Evolutionary conservation across 2,888 invertebrate species (phyloP).

Genomic region (Trissoscelio sp.): DNA sequence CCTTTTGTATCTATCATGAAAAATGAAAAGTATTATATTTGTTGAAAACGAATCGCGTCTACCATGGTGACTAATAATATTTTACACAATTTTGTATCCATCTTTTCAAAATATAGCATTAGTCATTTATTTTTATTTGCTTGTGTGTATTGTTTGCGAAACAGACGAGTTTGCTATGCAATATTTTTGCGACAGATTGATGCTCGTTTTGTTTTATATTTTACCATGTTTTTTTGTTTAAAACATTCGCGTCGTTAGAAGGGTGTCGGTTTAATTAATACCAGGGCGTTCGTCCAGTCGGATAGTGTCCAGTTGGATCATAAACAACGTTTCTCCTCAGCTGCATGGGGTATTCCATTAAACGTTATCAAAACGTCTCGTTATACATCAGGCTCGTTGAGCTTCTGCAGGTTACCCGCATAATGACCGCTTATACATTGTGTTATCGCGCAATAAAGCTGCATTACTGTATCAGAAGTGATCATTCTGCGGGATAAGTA

Average conservation of each 20-base stretch:
- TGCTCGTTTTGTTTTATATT: slow-evolving; percentile 17
- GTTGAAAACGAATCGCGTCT: not conserved
- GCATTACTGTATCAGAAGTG: slow-evolving; percentile 72
- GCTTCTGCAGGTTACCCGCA: slow-evolving; percentile 65
- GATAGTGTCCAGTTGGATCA: slow-evolving; percentile 66
- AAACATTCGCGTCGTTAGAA: slow-evolving; percentile 1
- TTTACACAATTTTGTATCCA: not conserved
- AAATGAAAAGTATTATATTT: not conserved
- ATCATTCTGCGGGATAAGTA: slow-evolving; percentile 22
- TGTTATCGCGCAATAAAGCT: slow-evolving; percentile 75
- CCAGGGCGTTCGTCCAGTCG: not conserved
- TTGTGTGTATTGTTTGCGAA: not conserved
- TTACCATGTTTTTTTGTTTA: slow-evolving; percentile 5
- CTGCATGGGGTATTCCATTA: slow-evolving; percentile 76
- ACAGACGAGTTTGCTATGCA: not conserved
- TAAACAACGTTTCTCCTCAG: slow-evolving; percentile 71
- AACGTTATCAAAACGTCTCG: slow-evolving; percentile 71
- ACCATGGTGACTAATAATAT: too few relatives aligned
- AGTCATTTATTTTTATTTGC: not conserved
- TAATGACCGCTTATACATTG: slow-evolving; percentile 72
- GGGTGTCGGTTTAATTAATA: slow-evolving; percentile 22
- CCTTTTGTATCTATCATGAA: not conserved
- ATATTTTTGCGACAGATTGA: slow-evolving; percentile 9
- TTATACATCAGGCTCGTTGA: slow-evolving; percentile 74
- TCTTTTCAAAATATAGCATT: not conserved